These are phyloP conservation scores for Athalia cordata DNA, from an alignment of 2,888 invertebrate genomes.

Conservation along the genomic window DNA sequence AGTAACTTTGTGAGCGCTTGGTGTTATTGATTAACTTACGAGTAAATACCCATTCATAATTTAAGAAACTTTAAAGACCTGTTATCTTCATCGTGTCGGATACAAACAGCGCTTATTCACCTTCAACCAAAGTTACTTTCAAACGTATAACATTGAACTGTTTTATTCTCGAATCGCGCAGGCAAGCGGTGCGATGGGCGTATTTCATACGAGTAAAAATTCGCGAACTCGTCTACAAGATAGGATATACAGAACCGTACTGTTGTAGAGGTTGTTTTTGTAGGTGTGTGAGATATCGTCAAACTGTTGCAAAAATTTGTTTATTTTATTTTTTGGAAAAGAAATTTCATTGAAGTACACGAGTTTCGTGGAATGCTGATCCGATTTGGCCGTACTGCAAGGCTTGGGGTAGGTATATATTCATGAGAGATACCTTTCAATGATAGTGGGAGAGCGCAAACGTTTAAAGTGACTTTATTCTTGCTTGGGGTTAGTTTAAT, in stretches of 20 bases:
- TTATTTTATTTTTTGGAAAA: not conserved
- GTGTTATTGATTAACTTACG: slow-evolving; percentile 39
- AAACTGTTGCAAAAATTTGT: slow-evolving; percentile 21
- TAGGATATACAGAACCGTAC: too few species aligned
- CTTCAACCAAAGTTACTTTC: slow-evolving; percentile 2
- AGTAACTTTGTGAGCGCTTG: slow-evolving; percentile 33
- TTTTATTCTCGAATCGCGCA: not conserved
- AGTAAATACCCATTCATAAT: slow-evolving; percentile 38
- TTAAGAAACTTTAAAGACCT: slow-evolving; percentile 34
- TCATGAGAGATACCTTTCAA: slow-evolving; percentile 31
- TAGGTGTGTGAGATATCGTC: slow-evolving; percentile 6
- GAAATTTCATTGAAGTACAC: not conserved
- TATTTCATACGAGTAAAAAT: not conserved
- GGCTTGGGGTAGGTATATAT: slow-evolving; percentile 12
- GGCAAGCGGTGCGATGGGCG: not conserved
- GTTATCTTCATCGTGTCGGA: slow-evolving; percentile 18
- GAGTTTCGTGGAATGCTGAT: slow-evolving; percentile 16
- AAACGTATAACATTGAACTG: not conserved
- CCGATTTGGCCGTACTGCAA: slow-evolving; percentile 17
- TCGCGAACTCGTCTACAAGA: too few species aligned
- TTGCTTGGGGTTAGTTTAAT: slow-evolving; percentile 33
- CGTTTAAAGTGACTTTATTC: slow-evolving; percentile 34
- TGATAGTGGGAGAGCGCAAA: slow-evolving; percentile 16
- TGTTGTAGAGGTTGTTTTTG: too few species aligned
- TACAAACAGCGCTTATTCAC: slow-evolving; percentile 12